Evolutionary conservation across 2,797 vertebrate species (phyloP).

Genomic region (Cyprinodon diabolis): DNA sequence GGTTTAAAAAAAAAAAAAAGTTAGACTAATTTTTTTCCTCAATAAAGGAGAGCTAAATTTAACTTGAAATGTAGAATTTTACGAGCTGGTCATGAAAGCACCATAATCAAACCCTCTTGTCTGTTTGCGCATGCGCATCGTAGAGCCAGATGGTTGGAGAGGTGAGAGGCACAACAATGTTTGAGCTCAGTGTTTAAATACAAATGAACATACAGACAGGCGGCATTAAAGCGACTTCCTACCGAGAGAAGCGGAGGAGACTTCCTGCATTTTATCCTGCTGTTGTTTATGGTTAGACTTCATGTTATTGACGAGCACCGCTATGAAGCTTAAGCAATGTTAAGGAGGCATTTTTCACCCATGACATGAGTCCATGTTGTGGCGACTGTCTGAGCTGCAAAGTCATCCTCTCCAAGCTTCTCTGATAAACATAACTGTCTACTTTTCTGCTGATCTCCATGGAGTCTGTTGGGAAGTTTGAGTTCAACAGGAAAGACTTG

Average conservation of each 20-base stretch:
- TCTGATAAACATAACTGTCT: slow-evolving; percentile 10
- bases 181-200: slow-evolving; percentile 25
- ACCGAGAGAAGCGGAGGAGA: neutral
- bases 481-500: slow-evolving; percentile 94
- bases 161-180: slow-evolving; percentile 56
- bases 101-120: neutral
- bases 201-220: slow-evolving; percentile 5
- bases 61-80: slow-evolving; percentile 19
- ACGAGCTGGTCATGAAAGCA: slow-evolving; percentile 56
- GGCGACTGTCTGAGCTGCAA: slow-evolving; percentile 49
- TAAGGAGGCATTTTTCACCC: slow-evolving; percentile 38
- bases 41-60: neutral
- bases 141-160: slow-evolving; percentile 37
- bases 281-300: slow-evolving; percentile 19
- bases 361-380: slow-evolving; percentile 72
- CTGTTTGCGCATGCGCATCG: slow-evolving; percentile 64
- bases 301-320: slow-evolving; percentile 11
- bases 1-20: too few species aligned
- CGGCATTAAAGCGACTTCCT: neutral
- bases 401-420: slow-evolving; percentile 55
- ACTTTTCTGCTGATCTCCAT: slow-evolving; percentile 58
- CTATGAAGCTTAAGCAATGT: slow-evolving; percentile 47
- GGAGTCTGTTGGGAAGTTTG: slow-evolving; percentile 94
- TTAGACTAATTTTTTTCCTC: neutral
- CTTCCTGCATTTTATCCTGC: slow-evolving; percentile 12